Evolutionary conservation across 2,888 invertebrate genomes (phyloP).

Genomic region (Pseudococcus jackbeardsleyi): DNA sequence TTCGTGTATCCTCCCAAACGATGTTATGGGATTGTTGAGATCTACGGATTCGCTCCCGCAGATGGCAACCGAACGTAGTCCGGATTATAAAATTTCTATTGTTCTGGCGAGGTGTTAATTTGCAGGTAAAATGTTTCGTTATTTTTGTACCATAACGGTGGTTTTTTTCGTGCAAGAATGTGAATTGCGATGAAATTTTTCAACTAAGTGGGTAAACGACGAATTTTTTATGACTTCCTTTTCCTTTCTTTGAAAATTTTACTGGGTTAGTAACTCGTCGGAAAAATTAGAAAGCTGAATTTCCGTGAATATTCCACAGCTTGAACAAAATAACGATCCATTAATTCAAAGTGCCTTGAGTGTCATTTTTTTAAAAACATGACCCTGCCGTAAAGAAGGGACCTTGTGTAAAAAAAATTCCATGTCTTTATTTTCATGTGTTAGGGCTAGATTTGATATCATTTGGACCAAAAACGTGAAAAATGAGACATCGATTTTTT

Average conservation of each 20-base stretch:
- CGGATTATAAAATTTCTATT: neutral
- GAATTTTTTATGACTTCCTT: neutral
- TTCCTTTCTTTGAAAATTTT: neutral
- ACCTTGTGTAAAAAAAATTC: no score
- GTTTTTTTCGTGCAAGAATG: neutral
- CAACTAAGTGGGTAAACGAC: neutral
- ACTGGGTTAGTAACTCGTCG: neutral
- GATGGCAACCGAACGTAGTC: no score
- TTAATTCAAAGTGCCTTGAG: no score
- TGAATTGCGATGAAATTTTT: neutral
- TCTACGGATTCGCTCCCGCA: neutral
- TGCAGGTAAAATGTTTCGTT: neutral
- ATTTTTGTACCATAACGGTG: neutral
- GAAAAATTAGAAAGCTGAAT: neutral
- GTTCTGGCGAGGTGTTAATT: conserved; percentile 10
- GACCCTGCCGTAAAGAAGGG: no score
- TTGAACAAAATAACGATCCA: no score
- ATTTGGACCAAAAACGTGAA: no score
- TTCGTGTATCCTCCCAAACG: neutral
- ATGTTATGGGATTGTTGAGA: neutral
- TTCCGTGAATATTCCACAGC: no score
- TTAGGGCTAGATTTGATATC: no score
- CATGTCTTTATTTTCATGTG: no score
- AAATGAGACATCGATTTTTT: no score
- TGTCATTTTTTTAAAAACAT: no score